phyloP scores from a whole-genome alignment of 2,888 invertebrate genomes.

The Pachliopta kotzebuea region DNA sequence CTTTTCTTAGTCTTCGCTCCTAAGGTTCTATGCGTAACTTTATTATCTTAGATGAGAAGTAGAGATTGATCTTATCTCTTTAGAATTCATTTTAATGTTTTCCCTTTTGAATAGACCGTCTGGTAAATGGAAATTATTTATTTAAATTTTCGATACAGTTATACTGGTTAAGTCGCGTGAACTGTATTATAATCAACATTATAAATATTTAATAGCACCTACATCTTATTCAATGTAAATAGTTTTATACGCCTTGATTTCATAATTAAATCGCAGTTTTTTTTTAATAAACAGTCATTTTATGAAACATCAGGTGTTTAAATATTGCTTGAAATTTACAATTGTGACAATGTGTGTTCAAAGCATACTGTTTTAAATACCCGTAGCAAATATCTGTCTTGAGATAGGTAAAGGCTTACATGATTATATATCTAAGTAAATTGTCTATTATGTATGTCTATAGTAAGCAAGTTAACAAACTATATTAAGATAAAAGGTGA shows the following conservation, averaged over 20 bases:
- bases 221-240: too few species aligned
- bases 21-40: slow-evolving; percentile 36
- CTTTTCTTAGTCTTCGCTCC: slow-evolving; percentile 46
- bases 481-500: slow-evolving; percentile 40
- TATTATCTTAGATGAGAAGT: slow-evolving; percentile 36
- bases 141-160: neutral
- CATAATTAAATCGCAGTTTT: neutral
- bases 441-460: neutral
- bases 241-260: neutral
- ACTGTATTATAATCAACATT: neutral
- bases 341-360: too few species aligned
- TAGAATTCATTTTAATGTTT: slow-evolving; percentile 14
- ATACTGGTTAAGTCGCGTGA: neutral
- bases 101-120: slow-evolving; percentile 16
- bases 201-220: too few species aligned
- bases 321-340: too few species aligned
- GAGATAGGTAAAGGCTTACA: too few species aligned
- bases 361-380: too few species aligned
- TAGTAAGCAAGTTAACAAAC: slow-evolving; percentile 26
- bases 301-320: too few species aligned
- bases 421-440: too few species aligned
- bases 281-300: too few species aligned
- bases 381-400: too few species aligned
- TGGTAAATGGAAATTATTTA: neutral
- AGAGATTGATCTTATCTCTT: slow-evolving; percentile 27